These are phyloP conservation scores for Nycticebus coucang DNA, from an alignment of 2,113 vertebrate species.

Conservation along the genomic window DNA sequence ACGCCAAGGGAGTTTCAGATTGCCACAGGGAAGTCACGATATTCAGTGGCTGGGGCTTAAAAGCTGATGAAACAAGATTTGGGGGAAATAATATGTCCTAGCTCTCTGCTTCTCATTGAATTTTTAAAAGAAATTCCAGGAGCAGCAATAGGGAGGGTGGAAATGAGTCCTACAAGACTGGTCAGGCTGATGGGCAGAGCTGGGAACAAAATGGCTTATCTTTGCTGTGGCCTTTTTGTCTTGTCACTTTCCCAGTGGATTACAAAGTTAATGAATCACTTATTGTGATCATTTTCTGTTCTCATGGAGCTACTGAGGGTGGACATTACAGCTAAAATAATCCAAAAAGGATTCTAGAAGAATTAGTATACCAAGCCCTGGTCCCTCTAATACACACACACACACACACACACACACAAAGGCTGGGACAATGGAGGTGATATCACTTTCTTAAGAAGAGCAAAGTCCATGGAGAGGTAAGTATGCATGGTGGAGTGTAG, in stretches of 20 bases:
- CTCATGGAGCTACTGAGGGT: background rate
- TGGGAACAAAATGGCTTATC: background rate
- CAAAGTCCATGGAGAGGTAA: background rate
- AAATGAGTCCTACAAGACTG: background rate
- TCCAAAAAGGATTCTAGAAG: background rate
- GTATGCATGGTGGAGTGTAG: background rate
- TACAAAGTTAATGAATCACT: background rate
- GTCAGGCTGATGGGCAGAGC: background rate
- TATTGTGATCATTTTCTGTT: background rate
- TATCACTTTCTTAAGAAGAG: background rate
- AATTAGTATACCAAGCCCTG: background rate
- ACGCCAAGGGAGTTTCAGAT: background rate
- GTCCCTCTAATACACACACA: background rate
- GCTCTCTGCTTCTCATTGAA: background rate
- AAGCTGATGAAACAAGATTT: background rate
- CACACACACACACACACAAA: too few relatives aligned
- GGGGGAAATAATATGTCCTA: background rate
- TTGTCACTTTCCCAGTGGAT: background rate
- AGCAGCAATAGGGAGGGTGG: background rate
- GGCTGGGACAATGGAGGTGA: background rate
- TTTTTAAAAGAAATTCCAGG: background rate
- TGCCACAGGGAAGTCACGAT: background rate
- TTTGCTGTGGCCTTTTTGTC: background rate
- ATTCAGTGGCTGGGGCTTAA: background rate
- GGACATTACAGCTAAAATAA: background rate